phyloP scores from a whole-genome alignment of 2,888 invertebrate species.

The Dryocosmus kuriphilus region DNA sequence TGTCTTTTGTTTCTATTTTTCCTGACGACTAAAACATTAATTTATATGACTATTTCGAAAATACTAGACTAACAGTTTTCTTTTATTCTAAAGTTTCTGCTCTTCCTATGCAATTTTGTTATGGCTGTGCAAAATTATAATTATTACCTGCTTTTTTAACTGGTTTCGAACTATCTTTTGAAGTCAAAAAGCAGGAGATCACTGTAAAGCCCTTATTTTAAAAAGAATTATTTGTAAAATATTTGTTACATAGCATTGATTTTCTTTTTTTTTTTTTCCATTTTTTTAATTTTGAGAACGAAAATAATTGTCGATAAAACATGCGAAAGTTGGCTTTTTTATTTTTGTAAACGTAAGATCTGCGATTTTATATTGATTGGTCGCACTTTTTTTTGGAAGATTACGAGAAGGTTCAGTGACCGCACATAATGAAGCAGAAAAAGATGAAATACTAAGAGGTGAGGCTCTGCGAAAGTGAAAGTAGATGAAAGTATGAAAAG shows the following conservation, averaged over 20 bases:
- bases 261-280: not conserved
- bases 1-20: slow-evolving; percentile 10
- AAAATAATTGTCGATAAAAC: not conserved
- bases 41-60: not conserved
- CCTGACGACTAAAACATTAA: not conserved
- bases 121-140: slow-evolving; percentile 24
- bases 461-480: slow-evolving; percentile 20
- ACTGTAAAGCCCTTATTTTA: not conserved
- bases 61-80: not conserved
- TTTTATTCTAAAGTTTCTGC: not conserved
- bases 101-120: not conserved
- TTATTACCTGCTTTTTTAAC: not conserved
- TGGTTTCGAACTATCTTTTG: not conserved
- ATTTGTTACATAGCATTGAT: not conserved
- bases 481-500: slow-evolving; percentile 24
- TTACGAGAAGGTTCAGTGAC: not conserved
- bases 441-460: not conserved
- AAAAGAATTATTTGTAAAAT: not conserved
- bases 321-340: not conserved
- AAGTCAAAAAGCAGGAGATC: not conserved
- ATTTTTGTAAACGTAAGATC: not conserved
- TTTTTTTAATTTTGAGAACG: not conserved
- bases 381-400: slow-evolving; percentile 9
- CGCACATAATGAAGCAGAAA: not conserved
- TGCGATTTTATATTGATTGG: not conserved